Percentiles rank a stretch among this genome's conserved stretches.
phyloP scores from a whole-genome alignment of 2,888 invertebrate species.

The Ectemnius continuus region DNA sequence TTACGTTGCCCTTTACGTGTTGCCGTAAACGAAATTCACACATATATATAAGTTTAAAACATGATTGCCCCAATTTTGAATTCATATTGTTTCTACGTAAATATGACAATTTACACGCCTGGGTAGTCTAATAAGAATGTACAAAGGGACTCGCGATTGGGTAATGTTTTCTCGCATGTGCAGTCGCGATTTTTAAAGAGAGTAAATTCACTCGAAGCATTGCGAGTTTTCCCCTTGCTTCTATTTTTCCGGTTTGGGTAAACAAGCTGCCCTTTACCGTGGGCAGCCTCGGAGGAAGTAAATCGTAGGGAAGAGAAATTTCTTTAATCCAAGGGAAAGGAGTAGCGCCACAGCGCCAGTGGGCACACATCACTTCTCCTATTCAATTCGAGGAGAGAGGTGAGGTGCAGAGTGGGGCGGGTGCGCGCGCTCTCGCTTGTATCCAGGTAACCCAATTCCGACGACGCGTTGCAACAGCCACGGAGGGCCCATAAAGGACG shows the following conservation, averaged over 20 bases:
- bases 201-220: background rate
- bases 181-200: background rate
- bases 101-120: too few species aligned
- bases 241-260: constrained; percentile 1
- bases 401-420: too few species aligned
- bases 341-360: constrained; percentile 17
- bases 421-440: constrained; percentile 1
- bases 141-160: too few species aligned
- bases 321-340: constrained; percentile 28
- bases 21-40: background rate
- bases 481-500: constrained; percentile 42
- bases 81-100: too few species aligned
- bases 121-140: too few species aligned
- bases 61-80: too few species aligned
- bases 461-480: constrained; percentile 27
- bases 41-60: background rate
- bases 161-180: too few species aligned
- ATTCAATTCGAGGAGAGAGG: constrained; percentile 32
- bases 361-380: constrained; percentile 28
- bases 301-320: constrained; percentile 30
- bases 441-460: constrained; percentile 46
- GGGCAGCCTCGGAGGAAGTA: constrained; percentile 5
- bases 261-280: constrained; percentile 5
- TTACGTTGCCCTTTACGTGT: constrained; percentile 1
- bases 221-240: background rate